Evolutionary conservation across 2,888 invertebrate species (phyloP), one percentile per base, ranked within the genome.

Genomic region (Lamellibrachia satsuma): DNA sequence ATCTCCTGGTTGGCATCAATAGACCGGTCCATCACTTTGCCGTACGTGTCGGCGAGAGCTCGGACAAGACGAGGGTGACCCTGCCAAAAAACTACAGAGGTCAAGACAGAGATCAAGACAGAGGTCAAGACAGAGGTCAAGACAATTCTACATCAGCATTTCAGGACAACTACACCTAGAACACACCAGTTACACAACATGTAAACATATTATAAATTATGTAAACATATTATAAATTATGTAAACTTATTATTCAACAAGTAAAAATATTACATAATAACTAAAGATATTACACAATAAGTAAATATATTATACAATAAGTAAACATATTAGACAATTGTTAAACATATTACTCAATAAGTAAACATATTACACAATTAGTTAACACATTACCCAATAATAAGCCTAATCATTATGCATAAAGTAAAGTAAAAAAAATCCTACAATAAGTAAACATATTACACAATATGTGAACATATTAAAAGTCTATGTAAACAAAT

Each of bases 31-130:
- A 98, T 96, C 51, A 99, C 96, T 91, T 98, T 97, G 0, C 98
- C 98, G 96, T 99, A 99, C 3, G 99, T 96, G 95, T 98, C 98
- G 0, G 98, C 97, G 60, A 99, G 96, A 0, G 98, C 98, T 94
- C 98, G 97, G 0, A 99, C 98, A 93, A 99, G 97, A 94, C 98
- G 97, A 1, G 98, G 98, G 96, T 99, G 99, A 57, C 99, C 99
- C 99, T 99, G 97, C 15, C 93, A 92, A 92, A 91, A 90, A n/a
- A n/a, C n/a, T n/a, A 55, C 55, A 2, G 55, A 55, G 55, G 2
- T 55, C 55, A 2, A 9, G 3, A 3, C 55, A 39, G 39, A 39
- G 39, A 39, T 39, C 39, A 39, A 39, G 39, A 39, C 39, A 39
- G 39, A 39, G 39, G 39, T 39, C 39, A 39, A 39, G 39, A 39